A percentile compares a stretch with the other conserved stretches of the same genome.
Evolutionary conservation across 1,140 invertebrate species (phyloP).

Genomic region (Drusus annulatus): DNA sequence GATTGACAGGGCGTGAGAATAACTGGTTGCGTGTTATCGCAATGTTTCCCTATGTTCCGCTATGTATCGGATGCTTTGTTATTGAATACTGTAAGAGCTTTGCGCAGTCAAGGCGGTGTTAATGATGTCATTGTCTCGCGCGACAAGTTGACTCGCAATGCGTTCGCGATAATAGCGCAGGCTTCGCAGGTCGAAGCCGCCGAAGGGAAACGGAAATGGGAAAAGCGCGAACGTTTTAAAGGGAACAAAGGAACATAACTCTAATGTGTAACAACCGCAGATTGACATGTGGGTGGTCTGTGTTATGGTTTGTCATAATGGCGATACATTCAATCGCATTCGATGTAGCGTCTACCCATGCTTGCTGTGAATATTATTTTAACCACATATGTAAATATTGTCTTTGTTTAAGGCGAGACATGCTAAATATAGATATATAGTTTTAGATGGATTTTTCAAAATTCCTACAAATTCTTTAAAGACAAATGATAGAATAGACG

Average conservation of each 20-base stretch:
- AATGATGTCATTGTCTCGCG: constrained; percentile 10
- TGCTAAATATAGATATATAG: not conserved
- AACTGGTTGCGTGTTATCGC: not conserved
- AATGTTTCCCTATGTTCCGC: no score
- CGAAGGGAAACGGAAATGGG: not conserved
- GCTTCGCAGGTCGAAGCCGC: not conserved
- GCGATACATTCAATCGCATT: not conserved
- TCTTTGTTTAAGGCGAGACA: not conserved
- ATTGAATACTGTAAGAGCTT: not conserved
- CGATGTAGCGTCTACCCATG: not conserved
- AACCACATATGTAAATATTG: no score
- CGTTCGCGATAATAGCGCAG: no score
- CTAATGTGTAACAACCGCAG: not conserved
- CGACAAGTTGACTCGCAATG: not conserved
- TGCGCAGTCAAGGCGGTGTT: not conserved
- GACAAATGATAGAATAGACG: no score
- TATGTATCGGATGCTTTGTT: not conserved
- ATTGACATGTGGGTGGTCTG: constrained; percentile 19
- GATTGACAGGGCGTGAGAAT: constrained; percentile 23
- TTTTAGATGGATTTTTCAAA: not conserved
- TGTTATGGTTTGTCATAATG: not conserved
- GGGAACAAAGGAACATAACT: not conserved
- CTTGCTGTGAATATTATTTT: no score
- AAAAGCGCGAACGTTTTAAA: constrained; percentile 16
- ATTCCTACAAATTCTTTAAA: no score